These are phyloP conservation scores for Abramis brama DNA, from an alignment of 2,113 vertebrate species.

Conservation along the genomic window DNA sequence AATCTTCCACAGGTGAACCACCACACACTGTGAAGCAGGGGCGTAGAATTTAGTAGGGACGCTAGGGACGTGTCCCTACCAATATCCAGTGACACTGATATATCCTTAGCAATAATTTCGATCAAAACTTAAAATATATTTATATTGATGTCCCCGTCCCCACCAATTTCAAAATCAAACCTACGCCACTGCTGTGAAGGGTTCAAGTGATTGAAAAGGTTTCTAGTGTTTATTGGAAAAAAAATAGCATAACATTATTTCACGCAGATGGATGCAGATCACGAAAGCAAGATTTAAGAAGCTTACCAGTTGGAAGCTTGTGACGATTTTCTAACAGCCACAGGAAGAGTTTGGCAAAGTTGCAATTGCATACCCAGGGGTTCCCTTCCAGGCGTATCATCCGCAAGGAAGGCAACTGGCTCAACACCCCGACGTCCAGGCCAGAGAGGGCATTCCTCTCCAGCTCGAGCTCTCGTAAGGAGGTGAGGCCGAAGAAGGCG, in stretches of 20 bases:
- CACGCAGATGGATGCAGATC: neutral
- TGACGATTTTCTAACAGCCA: conserved; percentile 93
- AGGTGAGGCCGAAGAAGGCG: conserved; percentile 90
- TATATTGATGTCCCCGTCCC: too few species aligned
- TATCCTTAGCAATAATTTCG: too few species aligned
- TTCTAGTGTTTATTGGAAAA: neutral
- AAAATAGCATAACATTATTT: neutral
- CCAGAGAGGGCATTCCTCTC: conserved; percentile 88
- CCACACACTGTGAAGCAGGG: neutral
- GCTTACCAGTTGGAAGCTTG: conserved; percentile 91
- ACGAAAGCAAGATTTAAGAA: conserved; percentile 37
- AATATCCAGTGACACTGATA: too few species aligned
- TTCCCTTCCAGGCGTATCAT: conserved; percentile 91
- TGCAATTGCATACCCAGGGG: conserved; percentile 96
- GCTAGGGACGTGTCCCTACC: too few species aligned
- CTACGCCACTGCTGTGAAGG: too few species aligned
- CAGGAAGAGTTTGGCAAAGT: conserved; percentile 91
- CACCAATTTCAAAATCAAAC: too few species aligned
- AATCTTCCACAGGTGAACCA: neutral
- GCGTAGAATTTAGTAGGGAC: too few species aligned
- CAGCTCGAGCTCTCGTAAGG: conserved; percentile 91
- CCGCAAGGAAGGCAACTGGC: conserved; percentile 87
- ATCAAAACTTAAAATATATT: too few species aligned
- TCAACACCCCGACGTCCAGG: conserved; percentile 85
- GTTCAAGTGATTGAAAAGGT: neutral